Evolutionary conservation across 1,140 invertebrate species (phyloP).

Genomic region (Geopemphigus sp.): DNA sequence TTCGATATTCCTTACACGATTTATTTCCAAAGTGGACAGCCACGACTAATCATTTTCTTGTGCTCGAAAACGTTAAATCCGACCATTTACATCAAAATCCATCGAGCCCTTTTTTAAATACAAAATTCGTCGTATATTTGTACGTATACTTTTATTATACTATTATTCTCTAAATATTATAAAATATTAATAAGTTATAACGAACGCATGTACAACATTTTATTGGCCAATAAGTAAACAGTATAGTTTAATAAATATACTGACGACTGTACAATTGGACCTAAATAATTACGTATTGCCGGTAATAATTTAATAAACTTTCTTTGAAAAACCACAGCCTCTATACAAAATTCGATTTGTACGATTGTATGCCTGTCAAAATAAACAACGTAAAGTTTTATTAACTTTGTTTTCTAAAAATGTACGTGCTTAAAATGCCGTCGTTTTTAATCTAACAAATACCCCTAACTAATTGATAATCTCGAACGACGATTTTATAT

Average conservation of each 20-base stretch:
- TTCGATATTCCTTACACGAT: too few species aligned
- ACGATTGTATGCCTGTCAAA: conserved; percentile 24
- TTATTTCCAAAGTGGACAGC: too few species aligned
- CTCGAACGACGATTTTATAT: conserved; percentile 10
- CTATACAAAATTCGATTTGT: conserved; percentile 14
- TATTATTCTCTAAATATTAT: too few species aligned
- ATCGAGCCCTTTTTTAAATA: too few species aligned
- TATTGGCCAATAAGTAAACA: too few species aligned
- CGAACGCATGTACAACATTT: too few species aligned
- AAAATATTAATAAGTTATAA: too few species aligned
- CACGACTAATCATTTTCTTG: too few species aligned
- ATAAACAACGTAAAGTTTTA: conserved; percentile 33
- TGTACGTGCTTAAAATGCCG: conserved; percentile 6
- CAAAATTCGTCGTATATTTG: too few species aligned
- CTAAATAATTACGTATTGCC: background rate
- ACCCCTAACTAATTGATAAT: conserved; percentile 22
- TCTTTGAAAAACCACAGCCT: background rate
- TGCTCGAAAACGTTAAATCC: too few species aligned
- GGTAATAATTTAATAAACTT: conserved; percentile 1
- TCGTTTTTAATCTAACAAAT: conserved; percentile 6
- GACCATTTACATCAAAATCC: too few species aligned
- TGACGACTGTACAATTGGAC: background rate
- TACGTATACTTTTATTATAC: too few species aligned
- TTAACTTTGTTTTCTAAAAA: background rate
- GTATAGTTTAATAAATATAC: background rate